Evolutionary conservation across 2,888 invertebrate genomes (phyloP).

Genomic region (Agrotis puta): DNA sequence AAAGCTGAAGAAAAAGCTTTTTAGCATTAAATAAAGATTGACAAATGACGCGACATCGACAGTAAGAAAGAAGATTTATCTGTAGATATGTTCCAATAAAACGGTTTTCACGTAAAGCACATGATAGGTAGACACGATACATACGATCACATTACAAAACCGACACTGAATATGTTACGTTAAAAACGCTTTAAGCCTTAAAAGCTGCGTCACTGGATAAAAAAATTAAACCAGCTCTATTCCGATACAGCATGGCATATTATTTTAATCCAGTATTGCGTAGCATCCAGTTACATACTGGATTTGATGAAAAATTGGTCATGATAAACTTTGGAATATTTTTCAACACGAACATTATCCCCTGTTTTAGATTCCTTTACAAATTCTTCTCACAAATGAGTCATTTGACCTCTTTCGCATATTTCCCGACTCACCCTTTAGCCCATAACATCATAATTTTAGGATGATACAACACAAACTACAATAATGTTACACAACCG

Average conservation of each 20-base stretch:
- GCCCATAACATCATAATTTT: slow-evolving; percentile 47
- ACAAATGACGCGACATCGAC: slow-evolving; percentile 78
- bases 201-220: too few species aligned
- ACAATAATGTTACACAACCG: slow-evolving; percentile 47
- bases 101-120: slow-evolving; percentile 70
- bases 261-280: too few species aligned
- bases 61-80: slow-evolving; percentile 77
- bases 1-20: slow-evolving; percentile 70
- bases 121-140: slow-evolving; percentile 47
- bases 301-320: too few species aligned
- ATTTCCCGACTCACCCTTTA: slow-evolving; percentile 34
- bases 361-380: slow-evolving; percentile 1
- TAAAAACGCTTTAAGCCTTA: too few species aligned
- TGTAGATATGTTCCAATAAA: slow-evolving; percentile 76
- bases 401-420: slow-evolving; percentile 4
- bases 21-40: slow-evolving; percentile 83
- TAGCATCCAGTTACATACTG: too few species aligned
- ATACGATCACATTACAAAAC: slow-evolving; percentile 45
- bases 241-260: too few species aligned
- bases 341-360: too few species aligned
- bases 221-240: too few species aligned
- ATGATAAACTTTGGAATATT: too few species aligned
- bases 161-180: slow-evolving; percentile 3
- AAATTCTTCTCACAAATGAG: slow-evolving; percentile 28
- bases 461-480: slow-evolving; percentile 53